Evolutionary conservation across 2,888 invertebrate species (phyloP), one percentile per base, ranked within the genome.

Genomic region (Ligdia adustata): DNA sequence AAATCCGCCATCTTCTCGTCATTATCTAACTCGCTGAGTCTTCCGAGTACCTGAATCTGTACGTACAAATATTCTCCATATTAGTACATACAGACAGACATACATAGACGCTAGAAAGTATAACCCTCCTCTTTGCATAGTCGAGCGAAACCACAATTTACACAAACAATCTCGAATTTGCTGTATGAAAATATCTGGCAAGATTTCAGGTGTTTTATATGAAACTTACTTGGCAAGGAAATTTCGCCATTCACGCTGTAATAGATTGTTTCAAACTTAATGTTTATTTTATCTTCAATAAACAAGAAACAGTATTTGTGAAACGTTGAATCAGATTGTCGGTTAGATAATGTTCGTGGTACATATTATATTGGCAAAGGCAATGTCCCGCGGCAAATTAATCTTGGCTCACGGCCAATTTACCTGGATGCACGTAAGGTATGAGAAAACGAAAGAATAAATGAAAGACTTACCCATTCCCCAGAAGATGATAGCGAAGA

Each of bases 401-500:
- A 42, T 40, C 38, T 52, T 55, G 57, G 57, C 55, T 40, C 28
- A 22, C 18, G 26, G 49, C 60, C 60, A 57, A 53, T 47, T 49
- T 26, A 47, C 39, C 46, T 44, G 44, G 32, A 32, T 32, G 32
- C 29, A 34, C 41, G 38, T 34, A 28, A 33, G 40, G 34, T 31
- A 41, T 15, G 27, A 18, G 37, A 12, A 33, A 40, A 28, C 18
- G 31, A 26, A 14, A 27, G 15, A 26, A 11, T 34, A 31, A 32
- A 32, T n/a, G n/a, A 24, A 16, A 42, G 48, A 76, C 88, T 86
- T 60, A 90, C 89, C 89, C 75, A 89, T 86, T 60, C 86, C 86
- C 88, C 88, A 89, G 57, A 89, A 85, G 52, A 83, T 76, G 11
- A 83, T 83, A 57, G 84, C 81, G 63, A 88, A 79, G 71, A 89